Percentiles rank a stretch among this genome's conserved stretches.
Evolutionary conservation across 2,797 vertebrate genomes (phyloP).

Genomic region (Tokudaia muenninki): DNA sequence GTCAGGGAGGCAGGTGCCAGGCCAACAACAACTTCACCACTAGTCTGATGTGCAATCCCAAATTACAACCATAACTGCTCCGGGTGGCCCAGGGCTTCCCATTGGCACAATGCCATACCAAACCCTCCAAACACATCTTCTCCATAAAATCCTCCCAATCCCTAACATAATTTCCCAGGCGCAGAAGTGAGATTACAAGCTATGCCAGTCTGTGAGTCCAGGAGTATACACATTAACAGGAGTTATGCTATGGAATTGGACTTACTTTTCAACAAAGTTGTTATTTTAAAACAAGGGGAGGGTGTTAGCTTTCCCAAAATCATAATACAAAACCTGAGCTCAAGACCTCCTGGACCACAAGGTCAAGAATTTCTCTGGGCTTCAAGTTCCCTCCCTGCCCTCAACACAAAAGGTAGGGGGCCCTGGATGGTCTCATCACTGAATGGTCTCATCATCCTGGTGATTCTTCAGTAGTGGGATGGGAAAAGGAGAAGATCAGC

Average conservation of each 20-base stretch:
- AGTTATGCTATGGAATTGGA: neutral
- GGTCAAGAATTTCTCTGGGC: neutral
- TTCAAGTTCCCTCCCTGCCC: conserved; percentile 27
- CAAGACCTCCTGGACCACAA: neutral
- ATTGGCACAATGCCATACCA: neutral
- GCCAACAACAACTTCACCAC: neutral
- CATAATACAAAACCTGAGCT: neutral
- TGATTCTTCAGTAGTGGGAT: neutral
- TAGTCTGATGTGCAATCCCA: neutral
- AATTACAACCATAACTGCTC: neutral
- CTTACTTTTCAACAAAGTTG: neutral
- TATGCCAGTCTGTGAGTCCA: neutral
- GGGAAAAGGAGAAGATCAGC: neutral
- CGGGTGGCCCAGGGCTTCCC: conserved; percentile 2
- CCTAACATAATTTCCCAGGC: neutral
- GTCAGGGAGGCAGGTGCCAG: neutral
- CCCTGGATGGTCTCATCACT: neutral
- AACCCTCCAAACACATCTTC: neutral
- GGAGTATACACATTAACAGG: neutral
- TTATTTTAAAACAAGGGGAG: neutral
- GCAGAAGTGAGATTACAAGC: neutral
- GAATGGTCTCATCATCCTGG: neutral
- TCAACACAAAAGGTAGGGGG: neutral
- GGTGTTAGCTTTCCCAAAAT: neutral
- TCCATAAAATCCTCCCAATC: neutral